These are phyloP conservation scores for Micromys minutus DNA, from an alignment of 2,113 vertebrate genomes.

Conservation along the genomic window DNA sequence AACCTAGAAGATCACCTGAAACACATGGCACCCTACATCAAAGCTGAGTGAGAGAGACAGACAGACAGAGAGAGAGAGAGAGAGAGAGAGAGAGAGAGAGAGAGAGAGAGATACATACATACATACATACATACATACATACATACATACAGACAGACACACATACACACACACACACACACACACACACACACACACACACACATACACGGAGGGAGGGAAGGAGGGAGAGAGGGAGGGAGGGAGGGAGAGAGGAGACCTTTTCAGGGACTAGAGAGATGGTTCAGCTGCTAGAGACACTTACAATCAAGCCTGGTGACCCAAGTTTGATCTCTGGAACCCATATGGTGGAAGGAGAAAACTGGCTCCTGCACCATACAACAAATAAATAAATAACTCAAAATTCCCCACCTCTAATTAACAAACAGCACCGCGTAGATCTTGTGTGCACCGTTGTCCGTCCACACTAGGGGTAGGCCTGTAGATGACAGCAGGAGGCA, in stretches of 20 bases:
- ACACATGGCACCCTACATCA: neutral
- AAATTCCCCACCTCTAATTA: neutral
- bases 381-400: neutral
- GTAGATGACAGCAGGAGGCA: neutral
- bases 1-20: neutral
- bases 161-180: too few species aligned
- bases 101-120: too few species aligned
- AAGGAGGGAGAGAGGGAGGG: too few species aligned
- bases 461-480: too few species aligned
- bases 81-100: neutral
- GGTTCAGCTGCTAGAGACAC: neutral
- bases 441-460: neutral
- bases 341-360: neutral
- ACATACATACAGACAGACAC: too few species aligned
- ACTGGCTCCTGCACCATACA: neutral
- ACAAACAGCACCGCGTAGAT: neutral
- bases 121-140: too few species aligned
- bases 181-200: too few species aligned
- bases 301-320: neutral
- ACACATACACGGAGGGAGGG: too few species aligned
- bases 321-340: neutral
- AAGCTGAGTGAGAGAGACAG: neutral
- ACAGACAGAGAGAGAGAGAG: neutral
- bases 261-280: neutral
- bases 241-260: too few species aligned